Evolutionary conservation across 2,113 vertebrate species (phyloP).

Genomic region (Onychostoma macrolepis): DNA sequence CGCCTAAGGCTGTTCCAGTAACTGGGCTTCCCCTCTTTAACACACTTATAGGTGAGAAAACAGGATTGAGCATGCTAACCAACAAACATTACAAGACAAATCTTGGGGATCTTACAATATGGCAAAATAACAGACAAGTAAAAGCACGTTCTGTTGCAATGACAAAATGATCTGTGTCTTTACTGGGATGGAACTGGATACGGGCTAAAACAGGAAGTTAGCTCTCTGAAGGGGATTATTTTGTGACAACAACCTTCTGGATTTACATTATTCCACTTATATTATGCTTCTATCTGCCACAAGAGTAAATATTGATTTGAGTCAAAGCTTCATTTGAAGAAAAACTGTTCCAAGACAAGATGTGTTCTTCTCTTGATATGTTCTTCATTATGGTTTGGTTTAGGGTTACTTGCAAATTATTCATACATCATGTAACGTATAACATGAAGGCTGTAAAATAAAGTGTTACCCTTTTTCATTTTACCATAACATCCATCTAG

Average conservation of each 20-base stretch:
- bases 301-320: neutral
- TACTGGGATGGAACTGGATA: neutral
- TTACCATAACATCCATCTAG: neutral
- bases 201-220: neutral
- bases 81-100: neutral
- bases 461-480: neutral
- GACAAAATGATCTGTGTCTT: neutral
- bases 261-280: neutral
- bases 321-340: neutral
- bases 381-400: neutral
- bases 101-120: neutral
- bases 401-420: neutral
- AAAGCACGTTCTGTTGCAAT: neutral
- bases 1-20: slow-evolving; percentile 64
- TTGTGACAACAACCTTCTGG: neutral
- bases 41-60: slow-evolving; percentile 13
- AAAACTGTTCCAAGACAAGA: neutral
- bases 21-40: slow-evolving; percentile 16
- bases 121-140: neutral
- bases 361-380: neutral
- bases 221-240: neutral
- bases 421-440: neutral
- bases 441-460: neutral
- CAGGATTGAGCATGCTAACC: neutral
- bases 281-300: neutral